A percentile compares a stretch with the other conserved stretches of the same genome.
Evolutionary conservation across 2,113 vertebrate species (phyloP).

Genomic region (Vulpes ferrilata): DNA sequence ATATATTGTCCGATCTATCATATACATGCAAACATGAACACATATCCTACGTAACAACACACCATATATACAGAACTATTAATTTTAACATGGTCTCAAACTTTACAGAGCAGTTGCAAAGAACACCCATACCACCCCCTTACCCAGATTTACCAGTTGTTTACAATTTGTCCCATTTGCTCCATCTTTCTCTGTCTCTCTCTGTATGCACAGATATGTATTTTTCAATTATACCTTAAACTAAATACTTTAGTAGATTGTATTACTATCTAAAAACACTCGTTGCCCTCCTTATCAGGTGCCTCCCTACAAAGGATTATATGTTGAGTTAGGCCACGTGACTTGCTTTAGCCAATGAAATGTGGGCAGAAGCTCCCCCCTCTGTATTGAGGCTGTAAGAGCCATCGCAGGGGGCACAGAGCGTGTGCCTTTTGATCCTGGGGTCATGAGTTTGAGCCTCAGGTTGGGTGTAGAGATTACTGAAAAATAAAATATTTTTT

Average conservation of each 20-base stretch:
- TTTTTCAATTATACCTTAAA: background rate
- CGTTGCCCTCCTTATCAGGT: background rate
- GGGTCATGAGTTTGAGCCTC: background rate
- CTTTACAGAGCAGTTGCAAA: background rate
- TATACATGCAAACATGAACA: too few relatives aligned
- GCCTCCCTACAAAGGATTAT: background rate
- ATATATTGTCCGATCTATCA: background rate
- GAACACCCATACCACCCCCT: background rate
- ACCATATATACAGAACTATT: background rate
- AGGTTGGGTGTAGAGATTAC: background rate
- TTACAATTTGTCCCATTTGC: background rate
- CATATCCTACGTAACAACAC: background rate
- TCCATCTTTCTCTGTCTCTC: background rate
- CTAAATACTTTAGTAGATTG: background rate
- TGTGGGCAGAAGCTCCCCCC: background rate
- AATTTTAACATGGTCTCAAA: background rate
- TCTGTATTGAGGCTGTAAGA: background rate
- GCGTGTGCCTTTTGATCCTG: background rate
- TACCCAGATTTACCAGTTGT: background rate
- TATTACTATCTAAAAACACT: background rate
- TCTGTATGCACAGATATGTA: background rate
- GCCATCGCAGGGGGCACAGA: accelerated
- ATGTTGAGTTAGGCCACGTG: background rate
- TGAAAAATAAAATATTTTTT: background rate
- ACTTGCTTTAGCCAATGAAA: background rate